Base-by-base conservation (phyloP, 2,797 vertebrate species). In the Micropoecilia bifurca region DNA sequence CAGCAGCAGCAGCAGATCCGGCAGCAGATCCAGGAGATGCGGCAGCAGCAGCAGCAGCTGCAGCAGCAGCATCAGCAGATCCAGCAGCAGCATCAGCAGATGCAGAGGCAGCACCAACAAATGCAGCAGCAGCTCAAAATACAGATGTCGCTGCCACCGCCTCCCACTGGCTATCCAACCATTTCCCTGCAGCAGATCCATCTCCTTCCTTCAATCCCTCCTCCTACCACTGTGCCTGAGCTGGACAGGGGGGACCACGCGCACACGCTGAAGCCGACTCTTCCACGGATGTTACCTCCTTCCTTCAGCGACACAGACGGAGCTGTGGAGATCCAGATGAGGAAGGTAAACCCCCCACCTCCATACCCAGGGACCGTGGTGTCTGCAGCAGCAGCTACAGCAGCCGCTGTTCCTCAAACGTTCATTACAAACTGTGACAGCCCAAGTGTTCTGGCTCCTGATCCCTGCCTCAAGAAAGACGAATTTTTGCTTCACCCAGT, bases 401-500 rank as follows among this genome's bases (percentile, higher is more conserved):
- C 90, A 0, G 77, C 89, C 0, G 68, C 90, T 0, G 20, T 85
- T 3, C 87, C 93, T 71, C 93, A 94, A 80, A 94, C 92, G 13
- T 91, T 95, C 25, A 91, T 95, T 79, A 92, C 92, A 76, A 95
- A 93, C 90, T 95, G 94, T 73, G 95, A 96, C 89, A 96, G 93
- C 85, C 93, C 96, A 2, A 93, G 96, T 57, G 81, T 97, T 22
- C 85, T 97, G 61, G 78, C 96, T 4, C 86, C 96, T 0, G 98
- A 98, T 36, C 89, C 94, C 79, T 98, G 97, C 89, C 87, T 97
- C 85, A 99, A 97, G 90, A 99, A 98, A 85, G 96, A 96, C 0
- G 97, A 98, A 57, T 98, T 98, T 89, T 95, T 98, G 46, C 97
- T 98, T 47, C 97, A 97, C 83, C 96, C 97, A 0, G 83, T 97